These are phyloP conservation scores for Torymus aiolomorphi DNA, from an alignment of 2,888 invertebrate genomes.

Conservation along the genomic window DNA sequence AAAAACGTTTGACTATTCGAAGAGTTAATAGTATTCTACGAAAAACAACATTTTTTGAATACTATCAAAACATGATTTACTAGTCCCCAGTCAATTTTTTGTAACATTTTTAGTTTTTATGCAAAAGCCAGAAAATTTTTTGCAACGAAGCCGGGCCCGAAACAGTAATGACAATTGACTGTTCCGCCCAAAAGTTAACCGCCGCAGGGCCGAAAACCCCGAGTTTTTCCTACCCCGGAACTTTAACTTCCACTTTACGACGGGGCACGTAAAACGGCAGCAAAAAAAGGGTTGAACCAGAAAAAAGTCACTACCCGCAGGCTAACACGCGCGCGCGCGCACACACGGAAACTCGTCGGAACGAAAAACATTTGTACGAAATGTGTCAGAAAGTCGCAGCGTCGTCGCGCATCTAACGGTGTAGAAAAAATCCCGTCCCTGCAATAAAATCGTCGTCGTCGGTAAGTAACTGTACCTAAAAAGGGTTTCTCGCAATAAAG, in stretches of 20 bases:
- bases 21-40: too few relatives aligned
- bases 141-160: too few relatives aligned
- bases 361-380: constrained; percentile 33
- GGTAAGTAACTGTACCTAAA: too few relatives aligned
- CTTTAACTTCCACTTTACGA: constrained; percentile 40
- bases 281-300: constrained; percentile 39
- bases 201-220: not conserved
- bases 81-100: too few relatives aligned
- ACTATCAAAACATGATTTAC: too few relatives aligned
- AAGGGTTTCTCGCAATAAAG: too few relatives aligned
- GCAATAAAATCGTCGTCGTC: not conserved
- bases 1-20: too few relatives aligned
- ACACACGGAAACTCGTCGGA: not conserved
- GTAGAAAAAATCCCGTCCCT: constrained; percentile 33
- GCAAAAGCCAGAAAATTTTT: too few relatives aligned
- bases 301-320: constrained; percentile 14
- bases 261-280: constrained; percentile 14
- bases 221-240: not conserved
- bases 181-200: constrained; percentile 9
- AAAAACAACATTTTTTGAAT: too few relatives aligned
- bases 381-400: constrained; percentile 47
- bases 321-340: not conserved
- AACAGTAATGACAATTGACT: too few relatives aligned
- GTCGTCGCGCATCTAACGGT: constrained; percentile 55
- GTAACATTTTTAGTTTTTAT: too few relatives aligned